Conservation (phyloP, 1,140 invertebrate species). For the Hylaeus anthracinus region DNA sequence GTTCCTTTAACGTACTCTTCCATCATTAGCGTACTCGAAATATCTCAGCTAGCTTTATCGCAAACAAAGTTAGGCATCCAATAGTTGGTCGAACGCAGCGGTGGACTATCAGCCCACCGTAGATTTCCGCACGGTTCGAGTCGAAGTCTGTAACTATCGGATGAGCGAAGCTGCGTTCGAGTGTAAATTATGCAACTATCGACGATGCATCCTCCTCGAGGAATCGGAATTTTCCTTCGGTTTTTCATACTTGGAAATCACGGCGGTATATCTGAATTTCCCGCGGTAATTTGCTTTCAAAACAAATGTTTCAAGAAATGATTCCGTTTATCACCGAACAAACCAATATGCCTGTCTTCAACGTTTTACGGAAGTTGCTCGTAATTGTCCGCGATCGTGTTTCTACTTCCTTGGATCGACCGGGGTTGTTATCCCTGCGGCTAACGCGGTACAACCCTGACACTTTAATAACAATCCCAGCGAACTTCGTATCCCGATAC, state of each 20-base stretch:
- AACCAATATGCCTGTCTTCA: too few species aligned
- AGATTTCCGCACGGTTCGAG: too few species aligned
- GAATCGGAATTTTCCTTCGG: background rate
- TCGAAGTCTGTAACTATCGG: too few species aligned
- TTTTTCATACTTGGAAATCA: background rate
- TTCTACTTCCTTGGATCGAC: slow-evolving; percentile 11
- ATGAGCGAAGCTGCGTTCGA: background rate
- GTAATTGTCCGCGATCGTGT: slow-evolving; percentile 20
- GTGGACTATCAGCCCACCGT: background rate
- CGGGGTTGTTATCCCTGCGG: background rate
- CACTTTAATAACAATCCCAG: slow-evolving; percentile 31
- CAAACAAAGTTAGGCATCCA: slow-evolving; percentile 36
- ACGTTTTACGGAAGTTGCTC: background rate
- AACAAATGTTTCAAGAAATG: too few species aligned
- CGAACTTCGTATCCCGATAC: slow-evolving; percentile 14
- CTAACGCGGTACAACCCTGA: slow-evolving; percentile 23
- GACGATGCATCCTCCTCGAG: too few species aligned
- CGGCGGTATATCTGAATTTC: too few species aligned
- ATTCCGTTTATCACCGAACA: too few species aligned
- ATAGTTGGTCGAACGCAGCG: slow-evolving; percentile 24
- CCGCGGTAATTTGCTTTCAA: too few species aligned
- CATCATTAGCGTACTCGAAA: slow-evolving; percentile 26
- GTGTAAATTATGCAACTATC: background rate
- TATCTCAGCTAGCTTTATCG: slow-evolving; percentile 34
- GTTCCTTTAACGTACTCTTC: background rate